Conservation (phyloP, 2,113 vertebrate genomes). For the Pluvianellus socialis region DNA sequence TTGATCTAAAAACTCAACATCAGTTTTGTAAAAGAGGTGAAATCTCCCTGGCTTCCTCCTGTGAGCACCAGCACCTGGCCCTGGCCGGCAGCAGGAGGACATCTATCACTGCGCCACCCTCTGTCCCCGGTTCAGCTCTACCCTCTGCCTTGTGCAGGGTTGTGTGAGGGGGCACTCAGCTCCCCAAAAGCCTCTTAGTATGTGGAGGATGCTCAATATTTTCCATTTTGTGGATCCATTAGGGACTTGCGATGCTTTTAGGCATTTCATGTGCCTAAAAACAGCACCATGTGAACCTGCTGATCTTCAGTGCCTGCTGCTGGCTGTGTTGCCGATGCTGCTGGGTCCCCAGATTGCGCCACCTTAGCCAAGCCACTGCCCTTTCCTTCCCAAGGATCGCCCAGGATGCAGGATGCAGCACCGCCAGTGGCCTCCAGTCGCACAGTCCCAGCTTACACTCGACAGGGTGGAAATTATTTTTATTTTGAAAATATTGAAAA, state of each 20-base stretch:
- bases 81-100: background rate
- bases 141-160: background rate
- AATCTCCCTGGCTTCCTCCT: background rate
- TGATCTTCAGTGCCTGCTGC: background rate
- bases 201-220: background rate
- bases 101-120: fast-evolving
- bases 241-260: background rate
- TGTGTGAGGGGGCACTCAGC: background rate
- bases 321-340: background rate
- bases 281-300: background rate
- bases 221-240: background rate
- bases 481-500: background rate
- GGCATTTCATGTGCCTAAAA: background rate
- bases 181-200: background rate
- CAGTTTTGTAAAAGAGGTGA: slow-evolving; percentile 30
- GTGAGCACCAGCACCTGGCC: background rate
- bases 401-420: background rate
- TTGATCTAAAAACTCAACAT: slow-evolving; percentile 60
- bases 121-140: background rate
- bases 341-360: background rate
- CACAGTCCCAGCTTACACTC: background rate
- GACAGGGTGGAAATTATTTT: background rate
- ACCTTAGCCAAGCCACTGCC: background rate
- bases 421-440: background rate
- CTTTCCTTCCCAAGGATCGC: background rate